These are phyloP conservation scores for Miltochrista miniata DNA, from an alignment of 2,888 invertebrate species.

Conservation along the genomic window DNA sequence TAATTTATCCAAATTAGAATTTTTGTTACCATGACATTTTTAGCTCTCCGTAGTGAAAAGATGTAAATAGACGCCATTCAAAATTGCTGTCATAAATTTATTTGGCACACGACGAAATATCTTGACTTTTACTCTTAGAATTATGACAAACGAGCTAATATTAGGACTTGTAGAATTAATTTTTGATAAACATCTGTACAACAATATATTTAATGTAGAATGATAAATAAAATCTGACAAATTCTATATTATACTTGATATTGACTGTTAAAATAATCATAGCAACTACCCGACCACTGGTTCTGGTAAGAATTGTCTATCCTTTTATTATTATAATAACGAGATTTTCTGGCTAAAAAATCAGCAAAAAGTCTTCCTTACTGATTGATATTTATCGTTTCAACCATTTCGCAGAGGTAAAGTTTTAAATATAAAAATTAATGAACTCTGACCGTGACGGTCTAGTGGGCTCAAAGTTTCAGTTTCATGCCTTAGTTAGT, in stretches of 20 bases:
- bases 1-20: background rate
- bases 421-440: background rate
- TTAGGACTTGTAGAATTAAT: background rate
- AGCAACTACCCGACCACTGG: no score
- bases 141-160: background rate
- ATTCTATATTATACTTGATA: no score
- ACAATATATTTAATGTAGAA: background rate
- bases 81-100: background rate
- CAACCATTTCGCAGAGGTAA: background rate
- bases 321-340: no score
- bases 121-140: background rate
- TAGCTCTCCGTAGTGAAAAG: no score
- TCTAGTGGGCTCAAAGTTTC: background rate
- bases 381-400: background rate
- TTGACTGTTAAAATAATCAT: background rate
- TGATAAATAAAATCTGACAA: no score
- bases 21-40: background rate
- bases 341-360: no score
- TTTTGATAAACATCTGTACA: background rate
- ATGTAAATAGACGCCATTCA: no score
- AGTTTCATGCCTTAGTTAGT: no score
- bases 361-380: no score
- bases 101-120: background rate
- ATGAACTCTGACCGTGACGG: background rate
- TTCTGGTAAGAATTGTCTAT: no score